These are phyloP conservation scores for Heptranchias perlo DNA, from an alignment of 2,113 vertebrate species.

Conservation along the genomic window DNA sequence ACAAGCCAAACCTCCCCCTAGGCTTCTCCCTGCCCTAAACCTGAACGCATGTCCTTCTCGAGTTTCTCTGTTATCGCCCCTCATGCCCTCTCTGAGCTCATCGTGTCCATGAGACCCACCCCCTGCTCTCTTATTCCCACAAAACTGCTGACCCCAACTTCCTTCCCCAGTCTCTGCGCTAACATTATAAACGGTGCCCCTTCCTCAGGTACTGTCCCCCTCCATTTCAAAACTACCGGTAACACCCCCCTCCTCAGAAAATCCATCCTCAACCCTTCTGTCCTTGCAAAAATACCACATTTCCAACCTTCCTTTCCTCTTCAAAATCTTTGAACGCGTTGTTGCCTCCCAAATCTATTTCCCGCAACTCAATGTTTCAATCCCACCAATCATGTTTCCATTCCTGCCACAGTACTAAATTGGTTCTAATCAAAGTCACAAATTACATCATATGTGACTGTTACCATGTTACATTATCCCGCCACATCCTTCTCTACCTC, in stretches of 20 bases:
- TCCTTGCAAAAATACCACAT: neutral
- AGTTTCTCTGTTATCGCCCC: neutral
- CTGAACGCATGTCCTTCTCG: neutral
- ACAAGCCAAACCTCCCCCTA: neutral
- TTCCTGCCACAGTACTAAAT: neutral
- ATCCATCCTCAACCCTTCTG: neutral
- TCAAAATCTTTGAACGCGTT: too few species aligned
- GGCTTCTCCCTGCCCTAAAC: neutral
- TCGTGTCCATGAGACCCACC: too few species aligned
- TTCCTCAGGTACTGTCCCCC: neutral
- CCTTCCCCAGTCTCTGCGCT: too few species aligned
- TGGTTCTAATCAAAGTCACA: neutral
- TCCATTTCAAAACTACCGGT: neutral
- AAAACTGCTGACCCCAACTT: neutral
- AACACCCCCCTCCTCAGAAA: neutral
- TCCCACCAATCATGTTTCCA: neutral
- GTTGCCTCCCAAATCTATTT: neutral
- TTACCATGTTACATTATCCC: neutral
- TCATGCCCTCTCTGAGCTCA: neutral
- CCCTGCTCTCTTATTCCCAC: neutral
- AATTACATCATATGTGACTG: neutral
- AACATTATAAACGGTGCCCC: too few species aligned
- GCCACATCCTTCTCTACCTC: neutral
- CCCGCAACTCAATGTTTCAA: neutral
- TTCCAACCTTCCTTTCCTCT: neutral